Percentiles rank a stretch among this genome's conserved stretches.
Evolutionary conservation across 2,113 vertebrate species (phyloP).

Genomic region (Myrmophylax atrothorax): DNA sequence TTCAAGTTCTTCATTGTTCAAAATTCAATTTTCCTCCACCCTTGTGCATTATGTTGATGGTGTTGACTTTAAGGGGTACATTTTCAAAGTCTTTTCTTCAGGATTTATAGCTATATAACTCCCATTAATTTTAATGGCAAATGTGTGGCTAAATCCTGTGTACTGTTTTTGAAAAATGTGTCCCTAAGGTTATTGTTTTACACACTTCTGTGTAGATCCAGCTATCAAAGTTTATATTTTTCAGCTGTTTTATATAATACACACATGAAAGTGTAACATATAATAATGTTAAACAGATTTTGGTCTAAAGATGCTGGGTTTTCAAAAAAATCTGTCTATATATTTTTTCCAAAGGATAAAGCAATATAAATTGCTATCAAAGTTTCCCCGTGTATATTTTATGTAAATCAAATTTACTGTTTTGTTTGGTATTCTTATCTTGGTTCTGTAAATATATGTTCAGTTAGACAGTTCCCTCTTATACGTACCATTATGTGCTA

Average conservation of each 20-base stretch:
- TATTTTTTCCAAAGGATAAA: conserved; percentile 6
- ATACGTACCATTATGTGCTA: conserved; percentile 18
- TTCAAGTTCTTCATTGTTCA: conserved; percentile 57
- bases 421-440: conserved; percentile 28
- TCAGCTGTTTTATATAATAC: conserved; percentile 48
- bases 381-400: conserved; percentile 19
- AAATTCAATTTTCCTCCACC: conserved; percentile 50
- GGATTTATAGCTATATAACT: conserved; percentile 56
- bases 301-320: neutral
- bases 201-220: conserved; percentile 54
- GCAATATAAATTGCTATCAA: neutral
- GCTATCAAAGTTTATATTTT: conserved; percentile 61
- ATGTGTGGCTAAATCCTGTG: conserved; percentile 46
- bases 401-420: conserved; percentile 43
- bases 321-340: neutral
- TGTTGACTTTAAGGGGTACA: conserved; percentile 51
- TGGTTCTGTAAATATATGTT: conserved; percentile 42
- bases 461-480: neutral
- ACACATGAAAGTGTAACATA: conserved; percentile 40
- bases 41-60: neutral
- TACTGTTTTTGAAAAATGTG: conserved; percentile 53
- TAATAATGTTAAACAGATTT: conserved; percentile 36
- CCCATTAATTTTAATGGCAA: conserved; percentile 69
- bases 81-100: conserved; percentile 52
- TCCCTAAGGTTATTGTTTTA: conserved; percentile 55